Base-by-base conservation (phyloP, 2,888 invertebrate species). In the Perithous albicinctus region DNA sequence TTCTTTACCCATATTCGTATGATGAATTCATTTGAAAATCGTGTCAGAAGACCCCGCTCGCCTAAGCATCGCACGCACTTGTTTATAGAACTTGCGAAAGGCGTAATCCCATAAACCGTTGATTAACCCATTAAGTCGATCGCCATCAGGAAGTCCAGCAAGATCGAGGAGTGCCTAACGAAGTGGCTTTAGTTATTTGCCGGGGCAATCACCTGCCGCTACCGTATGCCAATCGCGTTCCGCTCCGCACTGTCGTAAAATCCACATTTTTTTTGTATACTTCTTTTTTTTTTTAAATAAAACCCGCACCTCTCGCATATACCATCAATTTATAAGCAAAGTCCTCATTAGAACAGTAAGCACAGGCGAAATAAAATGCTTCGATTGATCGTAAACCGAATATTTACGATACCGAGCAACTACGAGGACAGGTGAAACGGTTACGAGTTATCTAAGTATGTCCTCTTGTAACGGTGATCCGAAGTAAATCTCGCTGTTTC, bases 101-200 rank as follows among this genome's bases (percentile, higher is more conserved):
- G 70, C 76, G 70, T 83, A 84, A 83, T 85, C 83, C 76, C 81
- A 85, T 85, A 87, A 85, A 83, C 81, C 81, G 85, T 84, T 85
- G 83, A 82, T 83, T 85, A 82, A 85, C 84, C 84, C 85, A 83
- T 84, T 83, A 84, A 84, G 84, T 82, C 85, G 80, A 86, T 83
- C 81, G 74, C 69, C 79, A 77, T 83, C 78, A 82, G 80, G 84
- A 84, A 82, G 84, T 82, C 61, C 35, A 69, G 72, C 80, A 61
- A 43, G 78, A 78, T 63, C 73, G 82, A 74, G 70, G 72, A 59
- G 82, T 80, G 80, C 80, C 78, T 84, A 85, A 84, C 80, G 82
- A 85, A 85, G 84, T 85, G 78, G 73, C 74, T 79, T 76, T 59
- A 69, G 82, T 78, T 84, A 84, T 82, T 85, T 77, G 56, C 78